Evolutionary conservation across 2,797 vertebrate genomes (phyloP), one percentile per base, ranked within the genome.

Genomic region (Gephyroberyx darwinii): DNA sequence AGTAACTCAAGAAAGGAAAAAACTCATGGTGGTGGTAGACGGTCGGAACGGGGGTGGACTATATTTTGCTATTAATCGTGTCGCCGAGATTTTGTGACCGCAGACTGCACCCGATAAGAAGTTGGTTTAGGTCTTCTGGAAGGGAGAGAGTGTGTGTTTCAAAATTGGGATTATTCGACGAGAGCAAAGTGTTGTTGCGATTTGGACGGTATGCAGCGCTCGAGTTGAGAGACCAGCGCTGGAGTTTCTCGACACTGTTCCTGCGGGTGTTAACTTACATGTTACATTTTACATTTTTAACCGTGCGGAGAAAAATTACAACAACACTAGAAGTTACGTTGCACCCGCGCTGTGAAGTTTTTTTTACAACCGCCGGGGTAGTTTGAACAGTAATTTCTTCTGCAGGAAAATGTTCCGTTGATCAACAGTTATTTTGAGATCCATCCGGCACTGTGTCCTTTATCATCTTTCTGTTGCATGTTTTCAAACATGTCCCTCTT

Each of bases 1-100:
- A 90, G 87, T 89, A 90, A 86, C 37, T 85, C 70, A 78, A 82
- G 81, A 84, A 78, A 84, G 90, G 89, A 78, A 81, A 93, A 91
- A 91, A 91, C 83, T 90, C 82, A 81, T 77, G 83, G 83, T 88
- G 88, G 83, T 76, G 65, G 61, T 75, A 54, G 75, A 74, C 71
- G 71, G 58, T 80, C 74, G 62, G 85, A 84, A 89, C 84, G 80
- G 82, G 71, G 80, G 45, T 71, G 69, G 83, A 69, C 68, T 74
- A 50, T 76, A 72, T 84, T 81, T 83, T 82, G 79, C 81, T 88
- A 88, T 86, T 90, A 84, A 89, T 84, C 84, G 84, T 86, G 80
- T 85, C 81, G 84, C 74, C 14, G 80, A 76, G 86, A 67, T 87
- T 84, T 77, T 65, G 80, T 85, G 84, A 87, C 82, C 83, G 12